Conservation (phyloP, 2,113 vertebrate species). For the Silurus asotus region DNA sequence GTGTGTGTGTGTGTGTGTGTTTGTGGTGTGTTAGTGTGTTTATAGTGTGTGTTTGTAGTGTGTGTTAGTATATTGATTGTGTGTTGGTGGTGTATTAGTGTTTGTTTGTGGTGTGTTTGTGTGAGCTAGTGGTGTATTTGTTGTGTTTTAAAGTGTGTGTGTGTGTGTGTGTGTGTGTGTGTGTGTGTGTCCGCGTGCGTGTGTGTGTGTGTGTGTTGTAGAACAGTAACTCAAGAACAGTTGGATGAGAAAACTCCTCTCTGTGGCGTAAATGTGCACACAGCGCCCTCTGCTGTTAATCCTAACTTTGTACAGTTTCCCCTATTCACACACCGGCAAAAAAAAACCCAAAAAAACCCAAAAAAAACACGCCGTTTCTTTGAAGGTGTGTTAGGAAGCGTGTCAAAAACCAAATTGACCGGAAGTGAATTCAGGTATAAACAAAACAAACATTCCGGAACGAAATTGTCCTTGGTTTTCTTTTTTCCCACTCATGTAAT, state of each 20-base stretch:
- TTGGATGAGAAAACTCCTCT: neutral
- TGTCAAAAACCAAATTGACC: neutral
- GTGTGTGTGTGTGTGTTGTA: neutral
- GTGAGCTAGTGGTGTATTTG: no score
- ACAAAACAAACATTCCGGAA: neutral
- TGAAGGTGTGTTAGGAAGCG: neutral
- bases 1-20: no score
- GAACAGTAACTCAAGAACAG: no score
- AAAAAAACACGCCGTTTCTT: neutral
- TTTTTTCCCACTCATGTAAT: neutral
- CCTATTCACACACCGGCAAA: neutral
- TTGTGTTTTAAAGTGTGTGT: no score
- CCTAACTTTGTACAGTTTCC: neutral
- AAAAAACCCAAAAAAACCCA: no score
- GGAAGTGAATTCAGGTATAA: neutral
- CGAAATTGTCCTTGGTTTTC: neutral
- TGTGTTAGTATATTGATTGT: no score
- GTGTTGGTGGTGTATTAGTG: no score
- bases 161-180: no score
- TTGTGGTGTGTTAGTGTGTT: no score
- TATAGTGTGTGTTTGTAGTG: no score
- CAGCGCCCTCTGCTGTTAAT: slow-evolving; percentile 5
- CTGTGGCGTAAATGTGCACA: slow-evolving; percentile 7
- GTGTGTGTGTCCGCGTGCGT: neutral
- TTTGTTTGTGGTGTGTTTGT: no score